Evolutionary conservation across 2,888 invertebrate species (phyloP).

Genomic region (Synanthedon andrenaeformis): DNA sequence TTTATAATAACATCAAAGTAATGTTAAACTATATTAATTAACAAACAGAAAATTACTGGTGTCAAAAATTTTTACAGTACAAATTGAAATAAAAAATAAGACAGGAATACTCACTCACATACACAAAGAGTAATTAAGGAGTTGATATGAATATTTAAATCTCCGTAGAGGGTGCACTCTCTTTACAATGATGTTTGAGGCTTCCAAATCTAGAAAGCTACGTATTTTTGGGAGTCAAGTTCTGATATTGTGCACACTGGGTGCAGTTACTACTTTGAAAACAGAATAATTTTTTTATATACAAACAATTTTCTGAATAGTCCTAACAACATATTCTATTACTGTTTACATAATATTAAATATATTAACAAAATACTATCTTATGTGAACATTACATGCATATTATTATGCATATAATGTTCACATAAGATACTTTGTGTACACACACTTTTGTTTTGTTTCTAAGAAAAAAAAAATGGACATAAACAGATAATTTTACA

Average conservation of each 20-base stretch:
- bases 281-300: background rate
- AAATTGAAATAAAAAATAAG: constrained; percentile 29
- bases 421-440: too few relatives aligned
- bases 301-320: background rate
- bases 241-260: constrained; percentile 28
- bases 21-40: too few relatives aligned
- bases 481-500: background rate
- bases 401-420: too few relatives aligned
- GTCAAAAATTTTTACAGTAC: constrained; percentile 9
- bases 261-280: constrained; percentile 7
- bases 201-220: constrained; percentile 56
- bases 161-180: constrained; percentile 46
- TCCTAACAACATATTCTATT: too few relatives aligned
- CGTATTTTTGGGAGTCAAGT: constrained; percentile 57
- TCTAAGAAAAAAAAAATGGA: background rate
- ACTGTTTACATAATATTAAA: too few relatives aligned
- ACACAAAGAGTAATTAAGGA: constrained; percentile 65
- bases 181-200: constrained; percentile 60
- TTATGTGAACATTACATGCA: too few relatives aligned
- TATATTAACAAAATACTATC: too few relatives aligned
- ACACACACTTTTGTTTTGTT: background rate
- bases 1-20: too few relatives aligned
- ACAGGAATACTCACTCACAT: constrained; percentile 35
- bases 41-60: too few relatives aligned
- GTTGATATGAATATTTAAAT: constrained; percentile 68